A percentile compares a stretch with the other conserved stretches of the same genome.
Evolutionary conservation across 53 echinoderm and acorn worm species (phyloP).

Genomic region (Holothuria scabra): DNA sequence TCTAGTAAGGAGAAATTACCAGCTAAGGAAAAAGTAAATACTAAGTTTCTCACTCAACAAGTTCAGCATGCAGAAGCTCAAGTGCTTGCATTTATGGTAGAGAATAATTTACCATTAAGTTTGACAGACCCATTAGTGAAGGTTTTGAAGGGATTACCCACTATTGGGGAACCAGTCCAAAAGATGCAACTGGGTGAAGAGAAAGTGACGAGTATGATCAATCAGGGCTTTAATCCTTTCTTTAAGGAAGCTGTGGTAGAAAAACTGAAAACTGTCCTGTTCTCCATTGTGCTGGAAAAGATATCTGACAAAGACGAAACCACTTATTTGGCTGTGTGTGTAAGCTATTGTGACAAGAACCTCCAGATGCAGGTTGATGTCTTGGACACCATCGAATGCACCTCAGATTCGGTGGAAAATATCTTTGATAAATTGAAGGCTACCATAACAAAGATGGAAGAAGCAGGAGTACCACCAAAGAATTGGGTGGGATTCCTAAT

Average conservation of each 20-base stretch:
- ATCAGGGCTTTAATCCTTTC: background rate
- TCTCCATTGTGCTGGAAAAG: slow-evolving; percentile 9
- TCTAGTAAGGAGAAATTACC: background rate
- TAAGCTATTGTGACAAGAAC: slow-evolving; percentile 23
- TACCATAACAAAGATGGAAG: slow-evolving; percentile 30
- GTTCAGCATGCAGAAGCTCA: slow-evolving; percentile 35
- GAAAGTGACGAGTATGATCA: slow-evolving; percentile 10
- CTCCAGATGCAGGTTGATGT: slow-evolving; percentile 36
- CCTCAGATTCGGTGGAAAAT: background rate
- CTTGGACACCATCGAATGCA: slow-evolving; percentile 13
- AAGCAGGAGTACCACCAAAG: background rate
- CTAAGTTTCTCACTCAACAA: slow-evolving; percentile 6
- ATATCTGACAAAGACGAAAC: slow-evolving; percentile 15
- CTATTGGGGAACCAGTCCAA: slow-evolving; percentile 27
- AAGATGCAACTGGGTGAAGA: background rate
- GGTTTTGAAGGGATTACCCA: slow-evolving; percentile 12
- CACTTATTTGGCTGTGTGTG: slow-evolving; percentile 6
- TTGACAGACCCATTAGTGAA: slow-evolving; percentile 21
- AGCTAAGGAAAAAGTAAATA: background rate
- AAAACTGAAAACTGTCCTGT: slow-evolving; percentile 19
- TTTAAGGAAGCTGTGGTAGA: slow-evolving; percentile 11
- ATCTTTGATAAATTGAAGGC: slow-evolving; percentile 26
- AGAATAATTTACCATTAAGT: slow-evolving; percentile 34
- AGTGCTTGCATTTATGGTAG: slow-evolving; percentile 26
- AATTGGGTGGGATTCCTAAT: slow-evolving; percentile 38